Conservation (phyloP, 2,113 vertebrate genomes). For the Tetraodon nigroviridis region DNA sequence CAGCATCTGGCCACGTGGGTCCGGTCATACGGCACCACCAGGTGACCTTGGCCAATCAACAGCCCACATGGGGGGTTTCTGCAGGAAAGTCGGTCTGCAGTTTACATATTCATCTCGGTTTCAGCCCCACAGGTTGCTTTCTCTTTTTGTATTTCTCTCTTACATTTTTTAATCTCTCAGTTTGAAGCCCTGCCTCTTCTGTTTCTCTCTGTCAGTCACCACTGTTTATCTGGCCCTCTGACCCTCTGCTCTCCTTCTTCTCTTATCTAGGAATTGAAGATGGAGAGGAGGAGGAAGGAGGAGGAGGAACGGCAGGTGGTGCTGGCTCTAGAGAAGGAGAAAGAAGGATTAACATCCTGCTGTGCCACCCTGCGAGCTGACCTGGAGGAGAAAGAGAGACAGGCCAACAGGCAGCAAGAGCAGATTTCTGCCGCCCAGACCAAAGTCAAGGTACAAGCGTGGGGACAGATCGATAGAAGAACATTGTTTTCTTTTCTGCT, state of each 20-base stretch:
- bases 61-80: conserved; percentile 75
- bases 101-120: conserved; percentile 82
- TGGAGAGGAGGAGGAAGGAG: conserved; percentile 77
- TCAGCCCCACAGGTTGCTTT: conserved; percentile 50
- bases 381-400: conserved; percentile 87
- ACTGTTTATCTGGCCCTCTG: conserved; percentile 64
- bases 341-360: conserved; percentile 80
- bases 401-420: conserved; percentile 75
- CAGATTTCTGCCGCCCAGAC: conserved; percentile 76
- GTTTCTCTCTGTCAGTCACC: conserved; percentile 70
- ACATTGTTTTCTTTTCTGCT: conserved; percentile 31
- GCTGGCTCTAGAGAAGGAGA: conserved; percentile 82
- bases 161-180: conserved; percentile 38
- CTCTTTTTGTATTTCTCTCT: conserved; percentile 60
- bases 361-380: conserved; percentile 84
- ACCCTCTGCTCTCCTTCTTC: conserved; percentile 38
- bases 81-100: conserved; percentile 74
- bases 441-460: conserved; percentile 82
- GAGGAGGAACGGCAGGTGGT: conserved; percentile 83
- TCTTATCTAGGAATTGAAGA: conserved; percentile 79
- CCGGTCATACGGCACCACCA: conserved; percentile 68
- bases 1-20: conserved; percentile 58
- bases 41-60: conserved; percentile 91
- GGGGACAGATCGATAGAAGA: conserved; percentile 38
- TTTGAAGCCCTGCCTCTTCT: conserved; percentile 47